Evolutionary conservation across 1,140 invertebrate genomes (phyloP).

Genomic region (Penaeus japonicus): DNA sequence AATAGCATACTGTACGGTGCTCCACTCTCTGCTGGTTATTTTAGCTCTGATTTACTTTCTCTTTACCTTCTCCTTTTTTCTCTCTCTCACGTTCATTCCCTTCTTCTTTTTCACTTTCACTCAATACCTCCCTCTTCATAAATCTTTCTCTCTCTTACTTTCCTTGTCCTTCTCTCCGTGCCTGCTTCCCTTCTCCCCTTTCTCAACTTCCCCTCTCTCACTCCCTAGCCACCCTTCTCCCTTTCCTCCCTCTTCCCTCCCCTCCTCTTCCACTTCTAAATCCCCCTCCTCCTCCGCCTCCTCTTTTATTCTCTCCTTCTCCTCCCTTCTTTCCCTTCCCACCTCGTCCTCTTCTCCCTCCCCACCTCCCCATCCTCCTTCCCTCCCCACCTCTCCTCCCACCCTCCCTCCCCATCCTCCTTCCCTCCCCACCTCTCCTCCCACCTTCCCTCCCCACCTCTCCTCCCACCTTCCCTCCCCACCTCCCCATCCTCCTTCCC

Average conservation of each 20-base stretch:
- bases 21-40: too few relatives aligned
- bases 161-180: background rate
- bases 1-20: too few relatives aligned
- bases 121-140: too few relatives aligned
- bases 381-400: background rate
- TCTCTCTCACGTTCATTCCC: background rate
- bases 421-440: background rate
- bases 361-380: background rate
- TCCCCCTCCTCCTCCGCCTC: background rate
- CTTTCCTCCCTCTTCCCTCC: background rate
- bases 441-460: background rate
- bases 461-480: too few relatives aligned
- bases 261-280: background rate
- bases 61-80: background rate
- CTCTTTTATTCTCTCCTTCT: background rate
- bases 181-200: too few relatives aligned
- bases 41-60: too few relatives aligned
- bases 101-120: too few relatives aligned
- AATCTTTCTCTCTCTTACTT: background rate
- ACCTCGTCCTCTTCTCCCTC: background rate
- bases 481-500: too few relatives aligned
- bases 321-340: background rate
- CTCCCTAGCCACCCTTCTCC: background rate
- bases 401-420: background rate
- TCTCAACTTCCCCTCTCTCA: background rate